Conservation (phyloP, 2,888 invertebrate genomes). For the Drosophila falleni region DNA sequence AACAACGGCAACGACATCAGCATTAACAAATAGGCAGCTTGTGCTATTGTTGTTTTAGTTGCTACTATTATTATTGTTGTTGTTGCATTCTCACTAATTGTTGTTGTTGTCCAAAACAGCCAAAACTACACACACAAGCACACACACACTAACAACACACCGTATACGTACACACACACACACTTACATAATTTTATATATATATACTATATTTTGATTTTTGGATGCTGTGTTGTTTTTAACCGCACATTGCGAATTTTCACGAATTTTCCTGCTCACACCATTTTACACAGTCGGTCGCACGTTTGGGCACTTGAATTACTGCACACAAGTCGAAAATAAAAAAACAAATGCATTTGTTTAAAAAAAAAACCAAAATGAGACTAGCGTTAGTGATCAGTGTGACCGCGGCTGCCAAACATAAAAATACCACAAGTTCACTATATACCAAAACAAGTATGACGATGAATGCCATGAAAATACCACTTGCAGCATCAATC, state of each 20-base stretch:
- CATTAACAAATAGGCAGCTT: constrained; percentile 51
- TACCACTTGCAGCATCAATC: background rate
- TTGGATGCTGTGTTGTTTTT: constrained; percentile 36
- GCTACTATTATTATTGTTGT: constrained; percentile 26
- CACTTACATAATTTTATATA: constrained; percentile 71
- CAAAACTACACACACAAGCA: constrained; percentile 36
- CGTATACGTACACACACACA: constrained; percentile 24
- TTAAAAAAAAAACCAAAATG: constrained; percentile 74
- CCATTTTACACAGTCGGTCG: constrained; percentile 45
- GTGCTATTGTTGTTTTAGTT: constrained; percentile 38
- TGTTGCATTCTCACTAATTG: constrained; percentile 58
- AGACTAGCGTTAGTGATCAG: constrained; percentile 54
- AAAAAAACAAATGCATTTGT: constrained; percentile 76
- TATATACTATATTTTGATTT: constrained; percentile 47
- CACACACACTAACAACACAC: constrained; percentile 20
- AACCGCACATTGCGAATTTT: constrained; percentile 61
- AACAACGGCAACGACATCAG: constrained; percentile 58
- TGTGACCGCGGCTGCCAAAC: constrained; percentile 35
- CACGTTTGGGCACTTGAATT: constrained; percentile 40
- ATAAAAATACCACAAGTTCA: constrained; percentile 5
- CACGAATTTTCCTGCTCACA: constrained; percentile 33
- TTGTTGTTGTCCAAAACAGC: constrained; percentile 49
- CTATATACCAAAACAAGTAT: background rate
- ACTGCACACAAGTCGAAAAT: constrained; percentile 60
- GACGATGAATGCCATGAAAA: constrained; percentile 27